These are phyloP conservation scores for Neelides sp. DNA, from an alignment of 1,140 invertebrate genomes.

Conservation along the genomic window DNA sequence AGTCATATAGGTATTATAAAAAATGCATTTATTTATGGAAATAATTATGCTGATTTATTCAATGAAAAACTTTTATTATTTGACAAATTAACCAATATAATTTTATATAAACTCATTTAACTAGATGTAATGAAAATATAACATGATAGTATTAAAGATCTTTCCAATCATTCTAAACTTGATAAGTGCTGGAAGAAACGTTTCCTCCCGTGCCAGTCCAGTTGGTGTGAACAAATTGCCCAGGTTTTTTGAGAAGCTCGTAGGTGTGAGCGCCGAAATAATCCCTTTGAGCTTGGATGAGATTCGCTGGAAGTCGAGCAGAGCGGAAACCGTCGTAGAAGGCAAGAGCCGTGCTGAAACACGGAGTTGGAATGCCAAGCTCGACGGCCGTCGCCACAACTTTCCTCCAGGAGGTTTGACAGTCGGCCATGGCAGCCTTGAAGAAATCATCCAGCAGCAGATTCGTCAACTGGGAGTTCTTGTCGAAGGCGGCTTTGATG, in stretches of 20 bases:
- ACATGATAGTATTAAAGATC: too few species aligned
- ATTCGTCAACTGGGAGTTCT: slow-evolving; percentile 77
- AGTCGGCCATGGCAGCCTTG: slow-evolving; percentile 61
- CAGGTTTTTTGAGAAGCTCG: slow-evolving; percentile 72
- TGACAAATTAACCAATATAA: too few species aligned
- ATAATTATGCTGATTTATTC: too few species aligned
- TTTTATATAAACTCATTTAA: too few species aligned
- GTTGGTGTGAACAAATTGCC: slow-evolving; percentile 89
- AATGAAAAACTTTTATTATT: too few species aligned
- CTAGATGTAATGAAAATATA: too few species aligned
- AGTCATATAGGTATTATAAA: too few species aligned
- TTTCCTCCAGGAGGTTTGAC: slow-evolving; percentile 59
- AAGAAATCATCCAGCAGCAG: slow-evolving; percentile 94
- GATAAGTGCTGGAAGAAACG: slow-evolving; percentile 89
- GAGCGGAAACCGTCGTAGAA: slow-evolving; percentile 94
- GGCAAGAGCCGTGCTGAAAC: slow-evolving; percentile 79
- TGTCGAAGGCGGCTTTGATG: slow-evolving; percentile 91
- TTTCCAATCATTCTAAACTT: slow-evolving; percentile 51
- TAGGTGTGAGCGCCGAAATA: slow-evolving; percentile 99
- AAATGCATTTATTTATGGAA: too few species aligned
- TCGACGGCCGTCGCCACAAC: slow-evolving; percentile 46
- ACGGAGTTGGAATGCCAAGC: slow-evolving; percentile 81
- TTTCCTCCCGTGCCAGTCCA: slow-evolving; percentile 97
- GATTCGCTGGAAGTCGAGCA: slow-evolving; percentile 70
- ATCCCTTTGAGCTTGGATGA: slow-evolving; percentile 90